Percentiles rank a stretch among this genome's conserved stretches.
Conservation (phyloP, 2,113 vertebrate genomes). For the Platanista minor region DNA sequence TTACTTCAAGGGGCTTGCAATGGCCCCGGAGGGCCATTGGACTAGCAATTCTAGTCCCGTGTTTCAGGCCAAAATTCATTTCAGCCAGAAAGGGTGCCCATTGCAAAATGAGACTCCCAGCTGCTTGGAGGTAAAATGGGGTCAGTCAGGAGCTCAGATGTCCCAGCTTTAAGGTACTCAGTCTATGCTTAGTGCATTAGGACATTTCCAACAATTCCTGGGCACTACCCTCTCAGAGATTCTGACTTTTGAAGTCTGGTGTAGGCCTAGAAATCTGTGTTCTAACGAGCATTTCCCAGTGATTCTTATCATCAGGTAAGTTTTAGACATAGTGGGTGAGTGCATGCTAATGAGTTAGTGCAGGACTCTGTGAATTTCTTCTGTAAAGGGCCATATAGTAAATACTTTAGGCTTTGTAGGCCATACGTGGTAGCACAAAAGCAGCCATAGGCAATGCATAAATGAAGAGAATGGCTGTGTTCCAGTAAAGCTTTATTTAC, state of each 20-base stretch:
- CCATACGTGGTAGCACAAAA: background rate
- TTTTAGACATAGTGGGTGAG: slow-evolving; percentile 8
- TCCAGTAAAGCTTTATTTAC: slow-evolving; percentile 21
- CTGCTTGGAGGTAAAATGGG: slow-evolving; percentile 51
- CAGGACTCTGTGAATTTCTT: background rate
- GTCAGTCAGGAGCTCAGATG: slow-evolving; percentile 59
- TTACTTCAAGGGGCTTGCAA: slow-evolving; percentile 50
- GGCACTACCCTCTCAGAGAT: background rate
- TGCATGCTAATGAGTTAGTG: slow-evolving; percentile 2
- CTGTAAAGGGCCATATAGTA: background rate
- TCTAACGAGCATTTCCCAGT: background rate
- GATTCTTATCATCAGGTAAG: background rate
- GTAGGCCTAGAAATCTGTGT: background rate
- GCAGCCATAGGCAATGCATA: background rate
- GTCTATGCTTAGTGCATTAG: slow-evolving; percentile 40
- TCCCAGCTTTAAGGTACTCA: slow-evolving; percentile 45
- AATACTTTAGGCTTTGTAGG: slow-evolving; percentile 28
- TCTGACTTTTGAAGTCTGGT: background rate
- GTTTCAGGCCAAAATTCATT: slow-evolving; percentile 65
- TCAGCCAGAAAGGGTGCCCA: slow-evolving; percentile 52
- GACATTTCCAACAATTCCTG: slow-evolving; percentile 43
- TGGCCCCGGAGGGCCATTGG: slow-evolving; percentile 14
- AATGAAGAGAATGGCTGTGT: background rate
- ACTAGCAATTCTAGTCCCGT: slow-evolving; percentile 56
- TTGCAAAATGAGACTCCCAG: slow-evolving; percentile 59